phyloP scores from a whole-genome alignment of 2,797 vertebrate genomes.

The Buphagus erythrorhynchus region DNA sequence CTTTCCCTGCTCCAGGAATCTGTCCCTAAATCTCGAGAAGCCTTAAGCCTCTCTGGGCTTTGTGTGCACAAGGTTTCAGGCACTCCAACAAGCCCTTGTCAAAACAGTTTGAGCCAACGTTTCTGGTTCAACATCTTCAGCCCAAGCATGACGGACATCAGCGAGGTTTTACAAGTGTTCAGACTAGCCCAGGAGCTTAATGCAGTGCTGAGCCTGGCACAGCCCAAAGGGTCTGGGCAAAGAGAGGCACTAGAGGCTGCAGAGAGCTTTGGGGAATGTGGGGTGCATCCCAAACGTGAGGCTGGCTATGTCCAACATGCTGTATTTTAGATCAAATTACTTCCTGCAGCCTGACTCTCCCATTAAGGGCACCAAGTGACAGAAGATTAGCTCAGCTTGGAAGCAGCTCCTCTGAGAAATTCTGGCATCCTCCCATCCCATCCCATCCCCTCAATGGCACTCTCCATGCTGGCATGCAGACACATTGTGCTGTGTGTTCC shows the following conservation, averaged over 20 bases:
- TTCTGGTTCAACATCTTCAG: not conserved
- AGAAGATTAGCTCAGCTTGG: not conserved
- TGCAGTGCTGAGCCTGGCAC: not conserved
- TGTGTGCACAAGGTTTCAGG: not conserved
- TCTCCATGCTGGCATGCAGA: accelerated
- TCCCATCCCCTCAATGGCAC: not conserved
- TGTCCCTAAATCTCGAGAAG: slow-evolving; percentile 1
- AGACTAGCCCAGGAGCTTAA: not conserved
- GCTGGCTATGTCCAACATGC: accelerated
- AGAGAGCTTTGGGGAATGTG: not conserved
- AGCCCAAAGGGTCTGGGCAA: not conserved
- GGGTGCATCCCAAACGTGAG: accelerated
- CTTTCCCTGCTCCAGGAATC: not conserved
- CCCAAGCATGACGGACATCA: not conserved
- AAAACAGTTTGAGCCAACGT: not conserved
- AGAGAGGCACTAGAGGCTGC: not conserved
- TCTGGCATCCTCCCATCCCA: not conserved
- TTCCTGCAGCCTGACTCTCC: not conserved
- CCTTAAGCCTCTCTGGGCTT: slow-evolving; percentile 29
- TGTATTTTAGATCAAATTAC: accelerated
- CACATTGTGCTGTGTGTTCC: accelerated
- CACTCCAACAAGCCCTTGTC: slow-evolving; percentile 20
- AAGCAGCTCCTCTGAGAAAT: not conserved
- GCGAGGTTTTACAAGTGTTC: not conserved
- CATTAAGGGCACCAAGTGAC: not conserved